Base-by-base conservation (phyloP, 2,888 invertebrate species). In the Sphaerophoria taeniata region DNA sequence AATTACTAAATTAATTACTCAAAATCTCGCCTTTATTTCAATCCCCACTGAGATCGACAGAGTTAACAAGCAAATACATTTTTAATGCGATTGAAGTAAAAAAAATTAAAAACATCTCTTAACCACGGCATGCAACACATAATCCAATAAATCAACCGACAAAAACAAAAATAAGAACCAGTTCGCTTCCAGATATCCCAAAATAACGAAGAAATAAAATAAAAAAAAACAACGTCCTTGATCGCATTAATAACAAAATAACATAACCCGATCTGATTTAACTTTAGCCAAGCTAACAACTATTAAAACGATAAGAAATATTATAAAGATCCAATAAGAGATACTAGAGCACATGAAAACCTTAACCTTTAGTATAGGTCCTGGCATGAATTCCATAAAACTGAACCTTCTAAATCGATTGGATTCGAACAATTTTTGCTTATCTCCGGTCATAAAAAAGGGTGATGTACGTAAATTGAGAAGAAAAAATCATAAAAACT, bases 181-280 rank as follows among this genome's bases (percentile, higher is more conserved):
- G 0, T 36, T 16, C 36, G 36, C 5, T 39, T 6, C 9, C 6
- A 39, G 39, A 39, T 39, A 39, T 39, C n/a, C 49, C 14, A n/a
- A 14, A 49, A 49, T 49, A 49, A 14, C n/a, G 14, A 49, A 49
- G 39, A 9, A 7, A 9, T 7, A 24, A 24, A 2, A 2, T 24
- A 2, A 1, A 39, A 39, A 39, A 9, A 11, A 43, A 11, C 43
- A 3, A 12, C 24, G 9, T 51, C 49, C 49, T 51, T 51, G 49
- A 16, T 51, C 49, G 16, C 39, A 61, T 45, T 31, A 61, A 45
- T 24, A 43, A 31, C 31, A 12, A 60, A 60, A 43, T 24, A 24
- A 24, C 31, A 61, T 43, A 61, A 61, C 43, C 43, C 43, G 60
- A 61, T 61, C 16, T 43, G 43, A 31, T 61, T 61, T 7, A 31